Conservation (phyloP, 2,888 invertebrate genomes). For the Tachina grossa region DNA sequence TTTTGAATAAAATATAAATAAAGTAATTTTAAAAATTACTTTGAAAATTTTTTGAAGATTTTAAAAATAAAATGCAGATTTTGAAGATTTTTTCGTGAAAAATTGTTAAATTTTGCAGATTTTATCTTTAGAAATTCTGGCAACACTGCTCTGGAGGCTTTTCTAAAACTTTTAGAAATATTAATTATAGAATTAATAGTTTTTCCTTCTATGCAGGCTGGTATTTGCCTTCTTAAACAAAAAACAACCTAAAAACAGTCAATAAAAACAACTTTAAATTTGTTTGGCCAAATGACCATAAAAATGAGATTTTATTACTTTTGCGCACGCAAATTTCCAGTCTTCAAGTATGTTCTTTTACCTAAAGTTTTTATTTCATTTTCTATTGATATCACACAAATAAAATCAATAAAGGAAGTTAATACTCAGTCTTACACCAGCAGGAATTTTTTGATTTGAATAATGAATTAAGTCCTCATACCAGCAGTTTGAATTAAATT, state of each 20-base stretch:
- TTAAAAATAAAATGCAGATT: too few relatives aligned
- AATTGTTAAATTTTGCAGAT: too few relatives aligned
- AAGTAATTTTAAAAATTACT: too few relatives aligned
- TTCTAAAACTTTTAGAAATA: too few relatives aligned
- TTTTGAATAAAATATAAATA: too few relatives aligned
- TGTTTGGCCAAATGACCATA: constrained; percentile 48
- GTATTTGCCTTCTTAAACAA: not conserved
- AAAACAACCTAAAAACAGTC: constrained; percentile 1
- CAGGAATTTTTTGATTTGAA: not conserved
- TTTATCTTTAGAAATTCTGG: too few relatives aligned
- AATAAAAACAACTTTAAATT: constrained; percentile 36
- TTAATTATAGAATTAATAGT: too few relatives aligned
- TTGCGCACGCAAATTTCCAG: constrained; percentile 50
- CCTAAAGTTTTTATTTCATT: not conserved
- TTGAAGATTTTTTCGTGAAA: too few relatives aligned
- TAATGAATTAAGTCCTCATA: not conserved
- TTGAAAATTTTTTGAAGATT: too few relatives aligned
- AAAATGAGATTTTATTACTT: constrained; percentile 45
- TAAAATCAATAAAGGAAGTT: constrained; percentile 36
- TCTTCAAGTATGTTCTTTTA: not conserved
- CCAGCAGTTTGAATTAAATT: not conserved
- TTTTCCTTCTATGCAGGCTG: too few relatives aligned
- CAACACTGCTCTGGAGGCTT: too few relatives aligned
- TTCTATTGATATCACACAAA: constrained; percentile 24
- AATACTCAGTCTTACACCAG: not conserved